Evolutionary conservation across 2,113 vertebrate species (phyloP).

Genomic region (Oncorhynchus tshawytscha): DNA sequence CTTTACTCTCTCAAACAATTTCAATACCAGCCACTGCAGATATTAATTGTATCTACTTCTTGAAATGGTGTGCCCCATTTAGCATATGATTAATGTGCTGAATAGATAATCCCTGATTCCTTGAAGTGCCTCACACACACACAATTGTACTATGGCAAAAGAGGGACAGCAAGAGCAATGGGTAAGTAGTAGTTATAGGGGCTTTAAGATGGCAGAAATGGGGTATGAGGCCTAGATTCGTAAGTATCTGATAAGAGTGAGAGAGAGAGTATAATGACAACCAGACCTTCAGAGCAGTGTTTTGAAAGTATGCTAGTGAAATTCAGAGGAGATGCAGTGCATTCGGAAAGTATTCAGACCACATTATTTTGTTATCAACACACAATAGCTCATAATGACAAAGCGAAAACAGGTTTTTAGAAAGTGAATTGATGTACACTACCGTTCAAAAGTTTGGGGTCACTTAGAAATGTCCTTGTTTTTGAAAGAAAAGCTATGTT

Average conservation of each 20-base stretch:
- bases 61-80: background rate
- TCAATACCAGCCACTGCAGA: slow-evolving; percentile 1
- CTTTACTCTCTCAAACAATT: background rate
- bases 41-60: background rate
- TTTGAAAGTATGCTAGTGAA: slow-evolving; percentile 4
- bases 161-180: background rate
- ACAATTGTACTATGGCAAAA: no score
- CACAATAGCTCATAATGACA: no score
- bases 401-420: no score
- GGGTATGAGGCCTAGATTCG: background rate
- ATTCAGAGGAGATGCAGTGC: slow-evolving; percentile 14
- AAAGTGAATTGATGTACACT: no score
- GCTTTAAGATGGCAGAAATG: background rate
- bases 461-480: no score
- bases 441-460: no score
- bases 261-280: slow-evolving; percentile 30
- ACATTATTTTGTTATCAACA: no score
- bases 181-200: slow-evolving; percentile 4
- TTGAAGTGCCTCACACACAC: no score
- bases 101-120: no score
- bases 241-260: background rate
- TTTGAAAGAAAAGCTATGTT: no score
- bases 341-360: no score
- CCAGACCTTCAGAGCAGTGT: slow-evolving; percentile 25
- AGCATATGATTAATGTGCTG: no score